phyloP scores from a whole-genome alignment of 2,113 vertebrate species.

The Myrmophylax atrothorax region DNA sequence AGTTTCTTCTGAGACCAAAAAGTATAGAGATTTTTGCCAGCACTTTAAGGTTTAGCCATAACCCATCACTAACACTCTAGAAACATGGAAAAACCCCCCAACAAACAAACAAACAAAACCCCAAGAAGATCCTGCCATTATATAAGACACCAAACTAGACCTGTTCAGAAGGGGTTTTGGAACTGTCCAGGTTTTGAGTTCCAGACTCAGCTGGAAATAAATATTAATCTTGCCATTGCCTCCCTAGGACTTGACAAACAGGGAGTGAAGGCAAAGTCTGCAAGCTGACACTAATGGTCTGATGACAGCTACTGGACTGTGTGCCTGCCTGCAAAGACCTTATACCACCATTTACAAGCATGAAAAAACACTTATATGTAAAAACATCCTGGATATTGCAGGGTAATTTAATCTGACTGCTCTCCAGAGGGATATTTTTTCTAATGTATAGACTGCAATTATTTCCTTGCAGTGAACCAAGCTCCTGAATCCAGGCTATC shows the following conservation, averaged over 20 bases:
- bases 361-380: not conserved
- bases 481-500: not conserved
- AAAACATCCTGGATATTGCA: not conserved
- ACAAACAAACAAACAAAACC: not conserved
- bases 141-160: not conserved
- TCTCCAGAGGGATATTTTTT: not conserved
- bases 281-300: constrained; percentile 61
- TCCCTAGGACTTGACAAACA: constrained; percentile 43
- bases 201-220: constrained; percentile 45
- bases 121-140: not conserved
- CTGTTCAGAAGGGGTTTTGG: not conserved
- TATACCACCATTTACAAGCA: not conserved
- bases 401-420: not conserved
- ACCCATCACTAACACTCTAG: not conserved
- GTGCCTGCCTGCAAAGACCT: not conserved
- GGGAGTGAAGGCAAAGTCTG: not conserved
- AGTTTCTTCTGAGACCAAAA: not conserved
- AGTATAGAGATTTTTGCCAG: not conserved
- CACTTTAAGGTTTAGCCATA: not conserved
- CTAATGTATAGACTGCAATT: not conserved
- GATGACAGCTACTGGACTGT: constrained; percentile 43
- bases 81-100: not conserved
- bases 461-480: not conserved
- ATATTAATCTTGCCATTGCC: constrained; percentile 50
- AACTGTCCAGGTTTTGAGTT: not conserved